Evolutionary conservation across 2,888 invertebrate genomes (phyloP).

Genomic region (Chironomus riparius): DNA sequence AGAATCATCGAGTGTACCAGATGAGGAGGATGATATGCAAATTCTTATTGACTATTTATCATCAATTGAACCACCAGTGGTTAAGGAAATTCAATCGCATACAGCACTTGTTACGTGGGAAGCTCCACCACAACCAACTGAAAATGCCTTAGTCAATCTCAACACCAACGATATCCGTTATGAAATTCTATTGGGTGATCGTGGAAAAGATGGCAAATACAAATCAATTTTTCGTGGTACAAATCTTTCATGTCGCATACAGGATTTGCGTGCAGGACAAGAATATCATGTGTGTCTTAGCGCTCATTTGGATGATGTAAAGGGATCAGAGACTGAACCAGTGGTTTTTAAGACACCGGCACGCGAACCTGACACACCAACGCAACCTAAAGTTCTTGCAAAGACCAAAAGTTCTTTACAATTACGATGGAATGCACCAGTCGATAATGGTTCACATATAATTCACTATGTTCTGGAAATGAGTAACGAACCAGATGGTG

Average conservation of each 20-base stretch:
- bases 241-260: slow-evolving; percentile 67
- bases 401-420: slow-evolving; percentile 63
- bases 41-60: slow-evolving; percentile 63
- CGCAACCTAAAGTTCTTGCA: slow-evolving; percentile 62
- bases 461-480: slow-evolving; percentile 68
- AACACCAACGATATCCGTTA: slow-evolving; percentile 56
- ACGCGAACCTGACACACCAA: slow-evolving; percentile 70
- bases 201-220: slow-evolving; percentile 70
- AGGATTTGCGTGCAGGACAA: slow-evolving; percentile 79
- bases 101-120: slow-evolving; percentile 81
- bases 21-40: slow-evolving; percentile 61
- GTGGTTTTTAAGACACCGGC: slow-evolving; percentile 70
- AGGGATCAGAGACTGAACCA: slow-evolving; percentile 67
- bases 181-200: slow-evolving; percentile 71
- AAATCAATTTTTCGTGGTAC: slow-evolving; percentile 74
- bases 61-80: slow-evolving; percentile 65
- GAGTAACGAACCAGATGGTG: slow-evolving; percentile 55
- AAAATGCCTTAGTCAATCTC: slow-evolving; percentile 32
- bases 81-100: slow-evolving; percentile 66
- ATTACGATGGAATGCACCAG: slow-evolving; percentile 61
- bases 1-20: slow-evolving; percentile 62
- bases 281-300: slow-evolving; percentile 76
- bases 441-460: slow-evolving; percentile 73
- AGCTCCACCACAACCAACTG: slow-evolving; percentile 49
- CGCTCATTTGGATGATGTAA: slow-evolving; percentile 63